Evolutionary conservation across 2,888 invertebrate genomes (phyloP).

Genomic region (Elysia crispata): DNA sequence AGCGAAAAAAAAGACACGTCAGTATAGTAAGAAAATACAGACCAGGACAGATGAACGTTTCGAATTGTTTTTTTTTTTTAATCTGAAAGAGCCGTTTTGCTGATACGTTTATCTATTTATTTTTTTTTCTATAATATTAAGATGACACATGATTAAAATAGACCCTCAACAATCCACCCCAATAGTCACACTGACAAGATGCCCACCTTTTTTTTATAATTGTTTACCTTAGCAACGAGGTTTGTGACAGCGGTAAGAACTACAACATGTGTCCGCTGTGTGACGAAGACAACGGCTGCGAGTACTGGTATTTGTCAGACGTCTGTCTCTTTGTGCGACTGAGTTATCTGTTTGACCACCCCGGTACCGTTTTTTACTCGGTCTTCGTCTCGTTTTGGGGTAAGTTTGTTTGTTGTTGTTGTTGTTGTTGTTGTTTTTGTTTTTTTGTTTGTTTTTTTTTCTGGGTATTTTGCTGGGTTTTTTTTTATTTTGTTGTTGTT

Average conservation of each 20-base stretch:
- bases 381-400: slow-evolving; percentile 53
- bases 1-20: too few relatives aligned
- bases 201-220: too few relatives aligned
- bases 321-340: slow-evolving; percentile 80
- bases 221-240: slow-evolving; percentile 40
- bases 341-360: slow-evolving; percentile 81
- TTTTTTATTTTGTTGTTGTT: slow-evolving; percentile 53
- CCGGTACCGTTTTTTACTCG: slow-evolving; percentile 63
- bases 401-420: slow-evolving; percentile 1
- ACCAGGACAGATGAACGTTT: too few relatives aligned
- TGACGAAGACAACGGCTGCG: slow-evolving; percentile 80
- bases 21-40: too few relatives aligned
- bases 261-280: slow-evolving; percentile 81
- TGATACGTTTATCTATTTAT: too few relatives aligned
- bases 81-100: too few relatives aligned
- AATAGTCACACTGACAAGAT: too few relatives aligned
- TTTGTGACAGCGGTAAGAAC: slow-evolving; percentile 77
- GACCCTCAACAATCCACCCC: too few relatives aligned
- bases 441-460: slow-evolving; percentile 76
- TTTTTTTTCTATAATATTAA: too few relatives aligned
- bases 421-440: background rate
- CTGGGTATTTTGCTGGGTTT: slow-evolving; percentile 81
- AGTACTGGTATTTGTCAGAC: slow-evolving; percentile 80
- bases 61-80: too few relatives aligned
- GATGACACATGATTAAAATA: too few relatives aligned